Percentiles rank a stretch among this genome's conserved stretches.
phyloP scores from a whole-genome alignment of 2,888 invertebrate species.

The Synanthedon andrenaeformis region DNA sequence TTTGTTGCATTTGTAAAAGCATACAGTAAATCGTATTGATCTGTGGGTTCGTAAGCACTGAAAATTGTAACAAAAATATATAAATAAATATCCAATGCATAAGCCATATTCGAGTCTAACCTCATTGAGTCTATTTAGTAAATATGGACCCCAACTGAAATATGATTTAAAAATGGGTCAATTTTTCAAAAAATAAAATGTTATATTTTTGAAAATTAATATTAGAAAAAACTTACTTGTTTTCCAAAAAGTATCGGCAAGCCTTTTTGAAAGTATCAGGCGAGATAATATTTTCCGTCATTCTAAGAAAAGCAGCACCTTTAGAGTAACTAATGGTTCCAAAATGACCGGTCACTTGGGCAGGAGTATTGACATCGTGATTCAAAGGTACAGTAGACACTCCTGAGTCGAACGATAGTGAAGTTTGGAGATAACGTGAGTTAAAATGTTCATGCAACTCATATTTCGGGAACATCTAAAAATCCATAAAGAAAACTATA shows the following conservation, averaged over 20 bases:
- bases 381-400: slow-evolving; percentile 67
- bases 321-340: slow-evolving; percentile 78
- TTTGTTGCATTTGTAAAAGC: slow-evolving; percentile 49
- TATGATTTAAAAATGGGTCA: too few species aligned
- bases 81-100: too few species aligned
- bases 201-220: background rate
- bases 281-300: slow-evolving; percentile 48
- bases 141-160: too few species aligned
- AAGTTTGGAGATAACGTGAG: slow-evolving; percentile 75
- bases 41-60: slow-evolving; percentile 50
- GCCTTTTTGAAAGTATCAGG: slow-evolving; percentile 37
- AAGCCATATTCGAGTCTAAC: too few species aligned
- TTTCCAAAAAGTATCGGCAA: slow-evolving; percentile 40
- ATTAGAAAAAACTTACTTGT: slow-evolving; percentile 52
- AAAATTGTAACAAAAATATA: slow-evolving; percentile 10
- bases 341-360: slow-evolving; percentile 74
- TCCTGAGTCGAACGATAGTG: slow-evolving; percentile 60
- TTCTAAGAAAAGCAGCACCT: slow-evolving; percentile 61
- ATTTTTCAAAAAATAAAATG: too few species aligned
- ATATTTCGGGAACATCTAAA: slow-evolving; percentile 73
- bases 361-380: slow-evolving; percentile 69
- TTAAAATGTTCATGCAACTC: slow-evolving; percentile 79
- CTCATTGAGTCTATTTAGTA: too few species aligned
- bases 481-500: slow-evolving; percentile 3
- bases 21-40: slow-evolving; percentile 58